phyloP scores from a whole-genome alignment of 2,888 invertebrate species.

The Hypercompe scribonia region DNA sequence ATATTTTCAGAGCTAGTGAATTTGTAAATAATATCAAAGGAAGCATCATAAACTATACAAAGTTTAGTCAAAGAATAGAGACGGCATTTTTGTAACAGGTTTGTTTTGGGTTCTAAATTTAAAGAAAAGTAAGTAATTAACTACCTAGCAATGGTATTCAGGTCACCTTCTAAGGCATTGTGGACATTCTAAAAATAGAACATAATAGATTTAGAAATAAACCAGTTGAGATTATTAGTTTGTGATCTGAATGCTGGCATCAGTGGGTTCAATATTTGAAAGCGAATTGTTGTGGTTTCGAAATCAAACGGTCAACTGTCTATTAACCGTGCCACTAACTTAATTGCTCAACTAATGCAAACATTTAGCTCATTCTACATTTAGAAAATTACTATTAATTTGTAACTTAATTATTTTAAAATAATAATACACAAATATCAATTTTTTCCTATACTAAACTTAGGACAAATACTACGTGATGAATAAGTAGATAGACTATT shows the following conservation, averaged over 20 bases:
- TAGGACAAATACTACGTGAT: too few species aligned
- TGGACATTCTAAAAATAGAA: not conserved
- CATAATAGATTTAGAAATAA: not conserved
- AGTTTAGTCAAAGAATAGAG: slow-evolving; percentile 17
- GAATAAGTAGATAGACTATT: too few species aligned
- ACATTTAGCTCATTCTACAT: too few species aligned
- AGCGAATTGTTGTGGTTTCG: not conserved
- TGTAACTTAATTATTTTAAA: too few species aligned
- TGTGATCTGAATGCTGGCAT: not conserved
- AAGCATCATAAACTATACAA: slow-evolving; percentile 27
- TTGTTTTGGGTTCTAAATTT: slow-evolving; percentile 14
- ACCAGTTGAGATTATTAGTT: not conserved
- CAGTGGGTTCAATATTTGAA: not conserved
- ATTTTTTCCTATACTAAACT: too few species aligned
- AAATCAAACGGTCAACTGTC: not conserved
- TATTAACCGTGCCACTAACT: not conserved
- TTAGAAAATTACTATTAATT: too few species aligned
- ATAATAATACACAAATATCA: too few species aligned
- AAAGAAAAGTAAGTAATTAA: slow-evolving; percentile 9
- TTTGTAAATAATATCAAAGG: slow-evolving; percentile 34
- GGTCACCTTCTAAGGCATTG: not conserved
- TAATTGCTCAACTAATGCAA: too few species aligned
- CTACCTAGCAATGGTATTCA: not conserved
- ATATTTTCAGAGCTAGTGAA: slow-evolving; percentile 13
- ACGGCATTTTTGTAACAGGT: slow-evolving; percentile 14